Evolutionary conservation across 2,888 invertebrate species (phyloP).

Genomic region (Sepioteuthis lessoniana): DNA sequence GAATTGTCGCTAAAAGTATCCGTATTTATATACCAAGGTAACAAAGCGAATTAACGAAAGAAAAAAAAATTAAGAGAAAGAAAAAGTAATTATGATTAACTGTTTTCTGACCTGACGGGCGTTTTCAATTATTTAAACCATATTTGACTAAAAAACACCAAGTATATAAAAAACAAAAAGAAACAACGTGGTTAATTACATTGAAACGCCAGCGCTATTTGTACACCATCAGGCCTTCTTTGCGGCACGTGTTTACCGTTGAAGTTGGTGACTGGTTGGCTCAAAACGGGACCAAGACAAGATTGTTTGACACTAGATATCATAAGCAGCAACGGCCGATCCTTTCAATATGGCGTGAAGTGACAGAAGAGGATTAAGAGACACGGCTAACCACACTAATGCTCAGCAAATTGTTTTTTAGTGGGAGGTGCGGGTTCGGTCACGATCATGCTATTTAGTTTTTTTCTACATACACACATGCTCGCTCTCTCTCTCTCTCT

Average conservation of each 20-base stretch:
- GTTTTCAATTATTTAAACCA: background rate
- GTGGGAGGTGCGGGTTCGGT: background rate
- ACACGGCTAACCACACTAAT: background rate
- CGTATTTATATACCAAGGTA: background rate
- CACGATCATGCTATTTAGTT: background rate
- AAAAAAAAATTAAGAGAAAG: too few species aligned
- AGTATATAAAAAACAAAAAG: too few species aligned
- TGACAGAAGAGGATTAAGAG: background rate
- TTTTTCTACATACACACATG: background rate
- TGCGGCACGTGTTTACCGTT: background rate
- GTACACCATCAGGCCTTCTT: too few species aligned
- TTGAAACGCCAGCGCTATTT: background rate
- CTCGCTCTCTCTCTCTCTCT: background rate
- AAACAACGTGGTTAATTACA: background rate
- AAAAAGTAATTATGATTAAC: too few species aligned
- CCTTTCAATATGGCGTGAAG: background rate
- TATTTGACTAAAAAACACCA: background rate
- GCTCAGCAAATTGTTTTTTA: background rate
- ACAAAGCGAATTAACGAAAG: background rate
- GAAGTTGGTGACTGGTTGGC: background rate
- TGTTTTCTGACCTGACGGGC: background rate
- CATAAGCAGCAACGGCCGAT: background rate
- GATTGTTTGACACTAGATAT: background rate
- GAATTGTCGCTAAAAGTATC: background rate
- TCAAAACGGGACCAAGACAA: background rate